phyloP scores from a whole-genome alignment of 2,113 vertebrate species.

The Orycteropus afer region DNA sequence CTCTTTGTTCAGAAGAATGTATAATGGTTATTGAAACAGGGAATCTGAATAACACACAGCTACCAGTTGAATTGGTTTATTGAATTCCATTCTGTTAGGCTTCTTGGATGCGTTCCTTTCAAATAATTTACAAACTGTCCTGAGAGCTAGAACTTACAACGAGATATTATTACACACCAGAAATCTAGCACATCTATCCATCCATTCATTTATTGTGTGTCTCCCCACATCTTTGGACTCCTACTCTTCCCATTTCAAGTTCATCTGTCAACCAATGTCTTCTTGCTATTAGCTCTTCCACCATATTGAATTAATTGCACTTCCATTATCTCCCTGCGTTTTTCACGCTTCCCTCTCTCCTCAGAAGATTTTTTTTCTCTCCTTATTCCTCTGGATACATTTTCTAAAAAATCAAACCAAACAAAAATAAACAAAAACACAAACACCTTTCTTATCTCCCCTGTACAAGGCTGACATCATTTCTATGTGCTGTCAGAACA shows the following conservation, averaged over 20 bases:
- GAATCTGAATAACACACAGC: not conserved
- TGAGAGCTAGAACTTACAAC: constrained; percentile 6
- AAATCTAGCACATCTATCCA: not conserved
- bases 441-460: not conserved
- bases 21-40: not conserved
- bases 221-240: not conserved
- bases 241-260: not conserved
- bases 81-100: not conserved
- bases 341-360: not conserved
- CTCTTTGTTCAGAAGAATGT: not conserved
- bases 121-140: not conserved
- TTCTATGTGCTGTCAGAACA: accelerated
- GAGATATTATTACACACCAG: not conserved
- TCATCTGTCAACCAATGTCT: not conserved
- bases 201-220: not conserved
- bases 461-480: not conserved
- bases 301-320: not conserved
- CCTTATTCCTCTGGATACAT: not conserved
- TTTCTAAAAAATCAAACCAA: not conserved
- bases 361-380: not conserved
- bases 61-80: not conserved
- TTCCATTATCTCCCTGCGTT: not conserved
- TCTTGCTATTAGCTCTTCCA: not conserved
- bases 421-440: not conserved
- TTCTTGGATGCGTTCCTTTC: not conserved